A percentile compares a stretch with the other conserved stretches of the same genome.
phyloP scores from a whole-genome alignment of 2,797 vertebrate species.

The Enteromius radiatus region DNA sequence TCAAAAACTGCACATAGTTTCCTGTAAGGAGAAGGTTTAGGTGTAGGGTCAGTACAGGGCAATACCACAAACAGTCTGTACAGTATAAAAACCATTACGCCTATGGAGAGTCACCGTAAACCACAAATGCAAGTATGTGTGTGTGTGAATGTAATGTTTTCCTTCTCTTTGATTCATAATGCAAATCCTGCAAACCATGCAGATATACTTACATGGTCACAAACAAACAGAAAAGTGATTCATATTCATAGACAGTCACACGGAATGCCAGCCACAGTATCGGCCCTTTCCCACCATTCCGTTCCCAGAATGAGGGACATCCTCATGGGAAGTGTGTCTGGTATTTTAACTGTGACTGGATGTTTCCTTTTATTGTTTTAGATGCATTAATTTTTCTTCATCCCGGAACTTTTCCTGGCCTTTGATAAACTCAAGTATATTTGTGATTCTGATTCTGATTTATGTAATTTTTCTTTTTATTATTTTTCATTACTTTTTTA shows the following conservation, averaged over 20 bases:
- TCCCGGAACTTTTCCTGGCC: conserved; percentile 15
- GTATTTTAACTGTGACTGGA: conserved; percentile 33
- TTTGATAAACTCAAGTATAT: conserved; percentile 41
- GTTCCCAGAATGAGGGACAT: conserved; percentile 46
- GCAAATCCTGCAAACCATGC: conserved; percentile 45
- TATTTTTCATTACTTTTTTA: background rate
- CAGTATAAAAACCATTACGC: no score
- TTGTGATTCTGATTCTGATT: no score
- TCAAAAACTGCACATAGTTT: no score
- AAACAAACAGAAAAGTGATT: conserved; percentile 31
- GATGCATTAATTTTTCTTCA: conserved; percentile 21
- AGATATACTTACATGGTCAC: conserved; percentile 43
- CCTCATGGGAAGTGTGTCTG: conserved; percentile 51
- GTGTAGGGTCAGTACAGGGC: no score
- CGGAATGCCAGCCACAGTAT: conserved; percentile 43
- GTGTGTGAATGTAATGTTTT: conserved; percentile 55
- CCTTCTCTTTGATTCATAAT: conserved; percentile 49
- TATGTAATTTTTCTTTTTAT: background rate
- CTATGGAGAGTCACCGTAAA: no score
- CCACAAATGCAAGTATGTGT: no score
- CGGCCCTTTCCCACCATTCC: conserved; percentile 55
- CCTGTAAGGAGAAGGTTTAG: no score
- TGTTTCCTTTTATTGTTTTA: conserved; percentile 57
- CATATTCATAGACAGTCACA: conserved; percentile 39
- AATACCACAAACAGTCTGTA: no score